A percentile compares a stretch with the other conserved stretches of the same genome.
These are phyloP conservation scores for Cyphomyrus discorhynchus DNA, from an alignment of 2,113 vertebrate genomes.

Conservation along the genomic window DNA sequence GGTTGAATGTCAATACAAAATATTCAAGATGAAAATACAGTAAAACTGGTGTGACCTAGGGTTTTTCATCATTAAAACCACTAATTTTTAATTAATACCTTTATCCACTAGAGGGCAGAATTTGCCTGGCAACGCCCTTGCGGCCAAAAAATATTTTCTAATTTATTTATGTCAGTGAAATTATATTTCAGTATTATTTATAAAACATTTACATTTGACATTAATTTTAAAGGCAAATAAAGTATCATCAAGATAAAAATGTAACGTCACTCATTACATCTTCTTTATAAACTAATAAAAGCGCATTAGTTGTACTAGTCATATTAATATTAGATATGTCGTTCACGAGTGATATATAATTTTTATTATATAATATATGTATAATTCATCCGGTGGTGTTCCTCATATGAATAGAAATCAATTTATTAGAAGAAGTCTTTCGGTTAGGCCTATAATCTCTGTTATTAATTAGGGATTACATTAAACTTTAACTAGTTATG, in stretches of 20 bases:
- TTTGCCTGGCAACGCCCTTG: constrained; percentile 2
- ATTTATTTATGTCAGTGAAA: background rate
- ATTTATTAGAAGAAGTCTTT: background rate
- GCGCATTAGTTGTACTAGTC: background rate
- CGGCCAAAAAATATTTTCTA: background rate
- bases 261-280: background rate
- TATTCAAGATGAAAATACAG: background rate
- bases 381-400: background rate
- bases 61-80: background rate
- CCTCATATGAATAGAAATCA: background rate
- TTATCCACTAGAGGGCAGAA: constrained; percentile 40
- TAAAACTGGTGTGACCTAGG: background rate
- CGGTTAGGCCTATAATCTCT: background rate
- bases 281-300: background rate
- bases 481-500: background rate
- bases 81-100: background rate
- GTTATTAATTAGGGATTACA: background rate
- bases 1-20: background rate
- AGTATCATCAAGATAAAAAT: background rate
- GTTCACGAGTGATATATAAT: background rate
- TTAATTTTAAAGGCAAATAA: background rate
- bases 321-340: background rate
- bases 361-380: background rate
- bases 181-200: background rate
- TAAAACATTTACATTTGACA: background rate